These are phyloP conservation scores for Terebella lapidaria DNA, from an alignment of 2,888 invertebrate species.

Conservation along the genomic window DNA sequence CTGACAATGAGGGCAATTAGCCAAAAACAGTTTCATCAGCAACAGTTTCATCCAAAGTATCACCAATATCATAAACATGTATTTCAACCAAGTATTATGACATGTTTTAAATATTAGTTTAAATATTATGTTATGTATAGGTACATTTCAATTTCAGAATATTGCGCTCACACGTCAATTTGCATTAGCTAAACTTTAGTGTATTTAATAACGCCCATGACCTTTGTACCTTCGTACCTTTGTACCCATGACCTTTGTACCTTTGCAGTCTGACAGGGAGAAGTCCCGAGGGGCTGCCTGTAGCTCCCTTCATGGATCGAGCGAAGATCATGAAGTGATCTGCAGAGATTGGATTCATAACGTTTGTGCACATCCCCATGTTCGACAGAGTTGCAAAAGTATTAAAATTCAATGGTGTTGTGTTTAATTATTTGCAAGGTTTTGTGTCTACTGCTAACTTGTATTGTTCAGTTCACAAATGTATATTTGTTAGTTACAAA, in stretches of 20 bases:
- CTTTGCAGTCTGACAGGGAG: conserved; percentile 49
- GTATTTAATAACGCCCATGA: not conserved
- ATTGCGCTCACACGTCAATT: too few relatives aligned
- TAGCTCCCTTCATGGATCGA: conserved; percentile 55
- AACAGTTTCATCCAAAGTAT: too few relatives aligned
- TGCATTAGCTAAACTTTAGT: too few relatives aligned
- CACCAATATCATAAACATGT: too few relatives aligned
- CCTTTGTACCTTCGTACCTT: not conserved
- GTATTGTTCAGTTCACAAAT: not conserved
- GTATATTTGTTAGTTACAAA: not conserved
- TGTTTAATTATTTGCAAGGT: not conserved
- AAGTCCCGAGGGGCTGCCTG: conserved; percentile 53
- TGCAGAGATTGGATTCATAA: conserved; percentile 54
- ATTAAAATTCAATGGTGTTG: not conserved
- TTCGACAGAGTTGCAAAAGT: conserved; percentile 50
- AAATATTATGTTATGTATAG: too few relatives aligned
- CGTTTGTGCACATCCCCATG: conserved; percentile 54
- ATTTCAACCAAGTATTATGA: too few relatives aligned
- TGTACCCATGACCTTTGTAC: not conserved
- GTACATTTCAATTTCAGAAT: too few relatives aligned
- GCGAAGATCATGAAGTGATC: conserved; percentile 54
- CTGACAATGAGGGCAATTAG: too few relatives aligned
- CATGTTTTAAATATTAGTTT: too few relatives aligned
- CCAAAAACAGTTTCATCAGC: too few relatives aligned
- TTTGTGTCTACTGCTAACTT: not conserved